phyloP scores from a whole-genome alignment of 2,888 invertebrate species.

The Pollenia amentaria region DNA sequence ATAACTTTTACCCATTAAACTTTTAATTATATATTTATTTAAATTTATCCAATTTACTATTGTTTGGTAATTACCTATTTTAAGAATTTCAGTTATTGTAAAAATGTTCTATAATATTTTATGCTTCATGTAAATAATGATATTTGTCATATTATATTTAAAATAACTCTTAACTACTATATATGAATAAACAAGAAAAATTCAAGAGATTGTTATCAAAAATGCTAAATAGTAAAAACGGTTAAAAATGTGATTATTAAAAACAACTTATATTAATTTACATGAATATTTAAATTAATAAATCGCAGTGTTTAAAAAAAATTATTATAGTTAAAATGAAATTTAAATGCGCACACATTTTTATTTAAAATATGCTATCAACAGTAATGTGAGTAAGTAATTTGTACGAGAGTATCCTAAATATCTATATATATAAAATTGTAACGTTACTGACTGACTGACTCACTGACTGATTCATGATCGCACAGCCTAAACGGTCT shows the following conservation, averaged over 20 bases:
- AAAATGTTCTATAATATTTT: no score
- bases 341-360: conserved; percentile 15
- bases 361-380: background rate
- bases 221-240: conserved; percentile 42
- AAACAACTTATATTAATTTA: conserved; percentile 37
- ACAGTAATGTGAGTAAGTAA: no score
- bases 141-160: conserved; percentile 30
- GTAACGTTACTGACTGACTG: no score
- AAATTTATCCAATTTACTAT: no score
- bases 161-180: conserved; percentile 2
- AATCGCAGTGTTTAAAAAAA: conserved; percentile 31
- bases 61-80: no score
- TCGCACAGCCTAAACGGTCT: no score
- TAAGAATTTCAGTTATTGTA: no score
- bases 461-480: no score
- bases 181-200: background rate
- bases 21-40: no score
- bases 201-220: conserved; percentile 55
- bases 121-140: background rate
- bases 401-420: no score
- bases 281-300: conserved; percentile 29
- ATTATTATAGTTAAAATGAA: conserved; percentile 14
- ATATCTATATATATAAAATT: no score
- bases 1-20: no score
- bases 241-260: conserved; percentile 65